Evolutionary conservation across 2,888 invertebrate species (phyloP), one percentile per base, ranked within the genome.

Genomic region (Hirtodrosophila alboralis): DNA sequence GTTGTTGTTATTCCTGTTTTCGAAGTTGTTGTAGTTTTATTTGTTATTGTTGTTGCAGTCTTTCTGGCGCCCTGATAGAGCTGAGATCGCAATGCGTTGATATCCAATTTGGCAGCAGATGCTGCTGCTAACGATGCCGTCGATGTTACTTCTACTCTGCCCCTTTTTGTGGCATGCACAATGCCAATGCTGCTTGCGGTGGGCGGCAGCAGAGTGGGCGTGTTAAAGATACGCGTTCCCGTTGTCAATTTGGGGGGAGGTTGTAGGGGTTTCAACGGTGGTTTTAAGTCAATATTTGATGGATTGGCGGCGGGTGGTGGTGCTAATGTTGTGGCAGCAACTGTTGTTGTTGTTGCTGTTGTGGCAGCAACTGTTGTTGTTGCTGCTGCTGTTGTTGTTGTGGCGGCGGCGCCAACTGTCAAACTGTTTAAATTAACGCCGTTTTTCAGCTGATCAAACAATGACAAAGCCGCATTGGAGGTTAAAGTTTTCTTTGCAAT

Each of bases 391-490:
- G n/a, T n/a, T n/a, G n/a, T n/a, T n/a, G n/a, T 41, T 62, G 9
- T 33, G 67, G 51, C 23, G 59, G 30, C n/a, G 63, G 62, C 68
- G 58, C 69, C 63, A 63, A 71, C 61, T 75, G 78, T 69, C 64
- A 65, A 72, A 69, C 67, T 75, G 68, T 87, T 88, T 59, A 83
- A 79, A 83, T 88, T 86, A 57, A 84, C 83, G 74, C 88, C 87
- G 71, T 87, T 88, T 77, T 88, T 88, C 48, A 88, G 75, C 74
- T 88, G 88, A 88, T 88, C 88, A 67, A 88, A 88, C 60, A 88
- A 64, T 59, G 87, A 88, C 71, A 88, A 75, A 51, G 75, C 81
- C 56, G 60, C 60, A 43, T 27, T 63, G 21, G 80, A 74, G 47
- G 73, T 79, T 69, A 69, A 69, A 61, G 63, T 75, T 59, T 78